phyloP scores from a whole-genome alignment of 2,888 invertebrate species.

The Pollenia angustigena region DNA sequence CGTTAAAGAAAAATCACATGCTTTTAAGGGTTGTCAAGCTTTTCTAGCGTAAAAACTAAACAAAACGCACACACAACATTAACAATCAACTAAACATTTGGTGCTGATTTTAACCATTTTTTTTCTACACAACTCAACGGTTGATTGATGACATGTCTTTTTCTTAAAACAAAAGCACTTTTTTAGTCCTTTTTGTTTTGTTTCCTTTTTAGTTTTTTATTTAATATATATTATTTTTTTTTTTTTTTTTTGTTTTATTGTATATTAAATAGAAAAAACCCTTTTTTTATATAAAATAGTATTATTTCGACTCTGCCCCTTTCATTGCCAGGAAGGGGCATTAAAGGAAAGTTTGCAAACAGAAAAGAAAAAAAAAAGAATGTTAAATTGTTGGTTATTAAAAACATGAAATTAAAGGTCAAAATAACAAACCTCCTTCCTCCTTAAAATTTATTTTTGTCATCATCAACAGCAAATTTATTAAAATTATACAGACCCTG shows the following conservation, averaged over 20 bases:
- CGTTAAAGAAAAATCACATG: conserved; percentile 55
- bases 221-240: neutral
- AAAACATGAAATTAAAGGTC: conserved; percentile 71
- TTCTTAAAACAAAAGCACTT: conserved; percentile 5
- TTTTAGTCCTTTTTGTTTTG: conserved; percentile 26
- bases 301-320: neutral
- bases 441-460: neutral
- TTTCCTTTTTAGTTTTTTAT: neutral
- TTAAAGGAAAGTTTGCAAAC: neutral
- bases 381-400: conserved; percentile 68
- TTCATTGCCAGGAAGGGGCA: neutral
- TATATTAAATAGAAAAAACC: conserved; percentile 22
- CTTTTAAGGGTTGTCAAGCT: conserved; percentile 18
- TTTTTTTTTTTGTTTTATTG: neutral
- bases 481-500: conserved; percentile 58
- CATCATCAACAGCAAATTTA: conserved; percentile 47
- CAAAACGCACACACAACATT: conserved; percentile 33
- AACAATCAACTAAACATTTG: neutral
- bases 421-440: conserved; percentile 60
- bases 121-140: conserved; percentile 44
- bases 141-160: conserved; percentile 68
- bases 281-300: conserved; percentile 17
- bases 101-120: conserved; percentile 48
- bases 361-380: conserved; percentile 26
- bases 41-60: conserved; percentile 57